A percentile compares a stretch with the other conserved stretches of the same genome.
Evolutionary conservation across 1,140 invertebrate species (phyloP).

Genomic region (Pseudomyrmex gracilis): DNA sequence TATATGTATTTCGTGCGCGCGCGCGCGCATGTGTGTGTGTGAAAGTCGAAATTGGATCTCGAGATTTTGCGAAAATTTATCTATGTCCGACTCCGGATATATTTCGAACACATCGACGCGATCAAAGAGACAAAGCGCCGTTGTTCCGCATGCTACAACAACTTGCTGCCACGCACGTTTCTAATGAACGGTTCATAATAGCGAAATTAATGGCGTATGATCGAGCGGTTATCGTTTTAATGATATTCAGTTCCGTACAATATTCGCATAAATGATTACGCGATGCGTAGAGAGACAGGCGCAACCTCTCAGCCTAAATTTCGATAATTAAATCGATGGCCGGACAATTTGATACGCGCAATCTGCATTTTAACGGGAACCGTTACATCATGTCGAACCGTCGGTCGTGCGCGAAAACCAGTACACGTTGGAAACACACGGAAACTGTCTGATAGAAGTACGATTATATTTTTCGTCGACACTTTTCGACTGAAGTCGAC

Average conservation of each 20-base stretch:
- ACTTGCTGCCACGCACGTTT: not conserved
- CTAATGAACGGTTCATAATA: slow-evolving; percentile 41
- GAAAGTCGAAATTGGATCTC: no score
- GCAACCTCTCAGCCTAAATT: slow-evolving; percentile 36
- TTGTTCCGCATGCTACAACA: not conserved
- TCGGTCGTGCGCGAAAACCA: no score
- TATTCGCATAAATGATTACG: slow-evolving; percentile 50
- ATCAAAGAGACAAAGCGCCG: not conserved
- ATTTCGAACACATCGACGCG: not conserved
- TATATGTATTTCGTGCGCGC: no score
- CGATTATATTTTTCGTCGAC: slow-evolving; percentile 1
- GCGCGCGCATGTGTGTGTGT: no score
- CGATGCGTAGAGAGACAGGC: slow-evolving; percentile 1
- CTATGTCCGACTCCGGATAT: no score
- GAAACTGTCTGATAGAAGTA: not conserved
- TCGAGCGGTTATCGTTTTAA: slow-evolving; percentile 53
- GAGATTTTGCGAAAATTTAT: no score
- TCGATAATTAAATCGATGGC: slow-evolving; percentile 37
- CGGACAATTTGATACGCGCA: slow-evolving; percentile 38
- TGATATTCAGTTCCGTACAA: slow-evolving; percentile 57
- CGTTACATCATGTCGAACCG: slow-evolving; percentile 9
- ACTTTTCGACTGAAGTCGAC: slow-evolving; percentile 31
- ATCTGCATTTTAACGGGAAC: slow-evolving; percentile 27
- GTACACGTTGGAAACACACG: not conserved
- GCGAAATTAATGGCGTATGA: slow-evolving; percentile 46